Base-by-base conservation (phyloP, 2,797 vertebrate species). In the Meriones psammophilus region DNA sequence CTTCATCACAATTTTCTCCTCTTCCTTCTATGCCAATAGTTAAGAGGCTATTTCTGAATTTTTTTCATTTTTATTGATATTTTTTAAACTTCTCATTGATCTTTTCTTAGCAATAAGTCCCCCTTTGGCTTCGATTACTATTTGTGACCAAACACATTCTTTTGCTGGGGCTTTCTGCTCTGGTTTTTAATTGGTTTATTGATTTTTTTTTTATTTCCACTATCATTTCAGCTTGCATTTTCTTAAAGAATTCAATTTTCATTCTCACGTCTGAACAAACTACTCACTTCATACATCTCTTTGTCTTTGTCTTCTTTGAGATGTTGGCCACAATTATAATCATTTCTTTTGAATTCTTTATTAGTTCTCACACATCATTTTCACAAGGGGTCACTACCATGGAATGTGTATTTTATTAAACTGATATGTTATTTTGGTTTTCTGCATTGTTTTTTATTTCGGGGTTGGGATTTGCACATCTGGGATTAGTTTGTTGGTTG, bases 391-490 rank as follows among this genome's bases (percentile, higher is more conserved):
- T 69, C 83, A 86, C 64, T 84, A 86, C 6, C 64, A 26, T 33
- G 10, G 64, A 86, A 86, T 86, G 42, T 69, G 83, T 24, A 86
- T 69, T 69, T 69, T 69, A 86, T 69, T 69, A 86, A 68, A 86
- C 42, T 54, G 7, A 8, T n/a, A 54, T 54, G 42, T 69, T 86
- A 46, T 54, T 69, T 83, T 85, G 50, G 10, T 13, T 54, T 28
- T 85, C 50, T 85, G 83, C 62, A 85, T 85, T 85, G 62, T 83
- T 85, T 85, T 46, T 69, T 68, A 69, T 86, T 68, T 86, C 83
- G n/a, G 64, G 17, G 30, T 86, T n/a, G 64, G 64, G 42, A 54
- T 54, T 86, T 69, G 20, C 83, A 54, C 83, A 86, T 86, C 83
- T 86, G 83, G 83, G 64, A 86, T 86, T 86, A 86, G 83, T 86